Evolutionary conservation across 2,113 vertebrate species (phyloP), one percentile per base, ranked within the genome.

Genomic region (Glareola pratincola): DNA sequence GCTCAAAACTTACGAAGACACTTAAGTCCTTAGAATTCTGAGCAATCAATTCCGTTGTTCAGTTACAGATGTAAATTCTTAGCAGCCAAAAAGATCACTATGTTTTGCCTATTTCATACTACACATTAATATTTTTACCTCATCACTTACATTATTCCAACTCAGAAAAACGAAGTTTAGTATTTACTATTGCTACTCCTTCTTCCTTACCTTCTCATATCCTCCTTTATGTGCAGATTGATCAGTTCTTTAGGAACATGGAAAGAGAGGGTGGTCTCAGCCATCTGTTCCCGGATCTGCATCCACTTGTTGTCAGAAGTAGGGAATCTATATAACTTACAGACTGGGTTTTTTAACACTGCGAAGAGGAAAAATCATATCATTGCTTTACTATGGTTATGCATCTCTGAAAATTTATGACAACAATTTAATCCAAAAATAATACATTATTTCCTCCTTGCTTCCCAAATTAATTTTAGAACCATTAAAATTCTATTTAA

Each of bases 291-390:
- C 19, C 99, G 98, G 74, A 99, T 99, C 32, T 98, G 94, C 98
- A 99, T 99, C 99, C 99, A 99, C 95, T 99, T 99, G 97, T 98
- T 99, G 97, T 99, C 99, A 88, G 98, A 98, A 4, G 99, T 99
- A 72, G 99, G 99, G 92, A 99, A 99, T 97, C 98, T 98, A 85
- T 99, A 99, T 68, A 99, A 98, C 96, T 99, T 99, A 97, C 98
- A 99, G 84, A 99, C 97, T 0, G 99, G 99, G 51, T 99, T 99
- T 98, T 98, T 99, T 97, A 99, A 98, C 95, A 99, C 99, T 99
- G 98, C 22, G 69, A 85, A 75, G 15, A 88, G 26, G 82, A 88
- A 96, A 86, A 96, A 90, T 13, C 9, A 16, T 15, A 72, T 15
- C 3, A 57, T 74, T 90, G 64, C 62, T 93, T 93, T 90, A 60